Evolutionary conservation across 2,888 invertebrate species (phyloP), one percentile per base, ranked within the genome.

Genomic region (Aporophyla lueneburgensis): DNA sequence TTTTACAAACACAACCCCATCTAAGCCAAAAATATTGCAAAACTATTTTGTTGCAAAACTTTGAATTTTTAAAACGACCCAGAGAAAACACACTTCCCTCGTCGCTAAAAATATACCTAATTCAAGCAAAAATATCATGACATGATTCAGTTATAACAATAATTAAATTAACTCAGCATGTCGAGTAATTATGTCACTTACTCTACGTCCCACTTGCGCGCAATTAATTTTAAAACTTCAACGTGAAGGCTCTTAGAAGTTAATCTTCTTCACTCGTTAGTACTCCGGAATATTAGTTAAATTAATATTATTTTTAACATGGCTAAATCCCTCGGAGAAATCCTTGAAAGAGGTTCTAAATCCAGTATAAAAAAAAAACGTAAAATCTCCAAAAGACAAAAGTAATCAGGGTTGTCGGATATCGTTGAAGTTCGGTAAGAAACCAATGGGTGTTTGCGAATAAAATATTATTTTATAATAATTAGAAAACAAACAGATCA

Each of bases 211-310:
- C 49, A 59, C 40, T 66, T 70, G 51, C n/a, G 43, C 19, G 56
- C 69, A 54, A 75, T 84, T 84, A 58, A 80, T 80, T 75, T 56
- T 59, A 69, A 73, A 83, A 78, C 58, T 83, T 74, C 54, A 21
- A 40, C 65, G 19, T 53, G 51, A 58, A 61, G 53, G 14, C 66
- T 49, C 51, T 70, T 59, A n/a, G 68, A 61, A 68, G 59, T 69
- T 77, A 69, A 69, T 78, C 59, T 81, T 49, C 68, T 40, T 27
- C 21, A 43, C 43, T 78, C 56, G 24, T 21, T 70, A 46, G 27
- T 46, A 33, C 6, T 56, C 1, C 21, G 16, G 16, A 53, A 69
- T 56, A 69, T 65, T 56, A 21, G 16, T 62, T 4, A n/a, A 9
- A n/a, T 53, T 24, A 40, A 14, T 21, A 14, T 56, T 33, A 62